A percentile compares a stretch with the other conserved stretches of the same genome.
Evolutionary conservation across 2,113 vertebrate species (phyloP).

Genomic region (Oryzias javanicus): DNA sequence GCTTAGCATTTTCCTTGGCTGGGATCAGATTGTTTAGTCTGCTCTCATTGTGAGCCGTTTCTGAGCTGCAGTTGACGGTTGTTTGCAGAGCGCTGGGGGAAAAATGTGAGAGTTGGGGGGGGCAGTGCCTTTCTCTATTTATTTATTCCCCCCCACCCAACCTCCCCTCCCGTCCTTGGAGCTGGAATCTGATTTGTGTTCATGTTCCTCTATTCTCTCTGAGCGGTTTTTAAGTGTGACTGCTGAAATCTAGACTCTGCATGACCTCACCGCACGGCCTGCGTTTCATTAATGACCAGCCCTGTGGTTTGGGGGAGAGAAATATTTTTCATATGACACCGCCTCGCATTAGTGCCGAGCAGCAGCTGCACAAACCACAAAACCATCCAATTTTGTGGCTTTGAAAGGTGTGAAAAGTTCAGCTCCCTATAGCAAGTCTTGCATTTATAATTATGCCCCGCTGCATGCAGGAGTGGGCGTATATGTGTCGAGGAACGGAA

Average conservation of each 20-base stretch:
- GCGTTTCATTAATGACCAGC: conserved; percentile 97
- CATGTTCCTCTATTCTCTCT: conserved; percentile 88
- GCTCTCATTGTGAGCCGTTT: conserved; percentile 87
- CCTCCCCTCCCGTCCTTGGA: conserved; percentile 80
- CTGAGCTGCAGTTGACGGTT: conserved; percentile 85
- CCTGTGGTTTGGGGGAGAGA: conserved; percentile 86
- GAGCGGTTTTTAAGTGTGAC: conserved; percentile 83
- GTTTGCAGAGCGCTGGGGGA: conserved; percentile 87
- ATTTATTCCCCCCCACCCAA: conserved; percentile 69
- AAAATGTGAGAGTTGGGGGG: conserved; percentile 80
- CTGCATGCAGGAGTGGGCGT: conserved; percentile 37
- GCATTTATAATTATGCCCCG: conserved; percentile 76
- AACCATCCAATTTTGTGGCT: conserved; percentile 90
- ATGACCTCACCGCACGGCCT: conserved; percentile 95
- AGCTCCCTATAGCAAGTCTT: conserved; percentile 86
- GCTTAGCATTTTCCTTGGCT: conserved; percentile 87
- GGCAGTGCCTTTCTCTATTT: conserved; percentile 79
- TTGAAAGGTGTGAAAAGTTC: conserved; percentile 97
- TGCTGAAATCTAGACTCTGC: conserved; percentile 96
- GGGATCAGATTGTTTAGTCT: conserved; percentile 92
- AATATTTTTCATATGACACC: conserved; percentile 99
- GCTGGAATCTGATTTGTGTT: conserved; percentile 90
- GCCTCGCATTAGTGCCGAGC: conserved; percentile 83
- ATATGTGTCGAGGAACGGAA: conserved; percentile 77
- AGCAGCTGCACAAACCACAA: conserved; percentile 95